Evolutionary conservation across 2,888 invertebrate genomes (phyloP).

Genomic region (Agrilus mali): DNA sequence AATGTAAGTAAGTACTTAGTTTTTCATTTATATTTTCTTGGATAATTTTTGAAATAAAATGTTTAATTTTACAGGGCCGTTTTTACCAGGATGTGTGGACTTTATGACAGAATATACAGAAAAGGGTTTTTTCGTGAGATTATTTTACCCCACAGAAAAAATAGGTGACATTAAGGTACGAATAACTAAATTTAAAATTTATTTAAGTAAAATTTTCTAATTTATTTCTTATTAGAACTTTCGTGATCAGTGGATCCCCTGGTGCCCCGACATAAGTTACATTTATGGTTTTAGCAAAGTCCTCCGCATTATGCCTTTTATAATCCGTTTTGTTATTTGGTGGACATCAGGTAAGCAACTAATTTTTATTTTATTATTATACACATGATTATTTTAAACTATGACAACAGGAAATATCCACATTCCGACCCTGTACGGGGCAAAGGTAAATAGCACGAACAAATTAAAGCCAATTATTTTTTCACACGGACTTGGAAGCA

Average conservation of each 20-base stretch:
- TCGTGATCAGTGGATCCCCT: constrained; percentile 38
- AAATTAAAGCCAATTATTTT: constrained; percentile 45
- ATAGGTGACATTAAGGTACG: constrained; percentile 32
- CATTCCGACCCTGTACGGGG: constrained; percentile 41
- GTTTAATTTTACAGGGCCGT: constrained; percentile 31
- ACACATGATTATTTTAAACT: constrained; percentile 7
- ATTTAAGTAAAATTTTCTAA: not conserved
- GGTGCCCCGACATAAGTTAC: constrained; percentile 43
- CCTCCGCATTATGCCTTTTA: constrained; percentile 28
- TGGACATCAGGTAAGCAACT: constrained; percentile 23
- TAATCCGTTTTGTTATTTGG: constrained; percentile 28
- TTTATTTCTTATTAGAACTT: constrained; percentile 29
- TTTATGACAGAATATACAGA: constrained; percentile 41
- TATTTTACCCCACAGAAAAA: constrained; percentile 44
- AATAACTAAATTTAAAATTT: constrained; percentile 3
- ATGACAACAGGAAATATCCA: constrained; percentile 30
- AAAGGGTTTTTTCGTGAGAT: constrained; percentile 40
- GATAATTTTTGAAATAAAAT: too few relatives aligned
- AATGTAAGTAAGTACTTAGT: too few relatives aligned
- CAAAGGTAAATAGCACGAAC: constrained; percentile 27
- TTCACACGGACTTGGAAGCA: constrained; percentile 53
- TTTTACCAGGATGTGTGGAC: constrained; percentile 44
- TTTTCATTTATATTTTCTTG: too few relatives aligned
- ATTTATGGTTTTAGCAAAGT: constrained; percentile 37
- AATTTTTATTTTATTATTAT: not conserved